Percentiles rank a stretch among this genome's conserved stretches.
Conservation (phyloP, 2,888 invertebrate genomes). For the Folsomia manolachei region DNA sequence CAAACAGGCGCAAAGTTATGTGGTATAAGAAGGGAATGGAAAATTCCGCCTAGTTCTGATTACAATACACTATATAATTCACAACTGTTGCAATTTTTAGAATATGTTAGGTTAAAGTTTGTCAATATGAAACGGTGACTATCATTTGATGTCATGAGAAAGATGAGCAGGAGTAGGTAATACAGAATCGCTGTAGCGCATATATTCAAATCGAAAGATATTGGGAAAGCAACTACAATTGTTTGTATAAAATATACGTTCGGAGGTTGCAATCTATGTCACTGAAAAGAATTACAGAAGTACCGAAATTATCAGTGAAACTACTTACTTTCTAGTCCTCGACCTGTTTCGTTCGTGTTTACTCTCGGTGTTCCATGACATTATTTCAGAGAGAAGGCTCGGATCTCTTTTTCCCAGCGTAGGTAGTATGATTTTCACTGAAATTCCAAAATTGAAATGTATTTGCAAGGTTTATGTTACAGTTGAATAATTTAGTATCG, state of each 20-base stretch:
- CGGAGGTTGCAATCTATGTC: too few species aligned
- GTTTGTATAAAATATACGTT: too few species aligned
- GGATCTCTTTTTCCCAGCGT: constrained; percentile 20
- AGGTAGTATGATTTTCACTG: neutral
- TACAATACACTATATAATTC: too few species aligned
- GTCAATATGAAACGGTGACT: constrained; percentile 20
- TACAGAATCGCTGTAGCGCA: too few species aligned
- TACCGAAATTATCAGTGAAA: constrained; percentile 7
- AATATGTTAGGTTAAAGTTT: neutral
- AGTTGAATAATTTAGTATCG: neutral
- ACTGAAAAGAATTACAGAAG: too few species aligned
- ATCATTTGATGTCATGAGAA: constrained; percentile 16
- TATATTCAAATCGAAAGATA: too few species aligned
- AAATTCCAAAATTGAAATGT: neutral
- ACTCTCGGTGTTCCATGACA: neutral
- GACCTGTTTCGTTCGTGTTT: neutral
- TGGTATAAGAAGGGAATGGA: too few species aligned
- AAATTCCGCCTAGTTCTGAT: too few species aligned
- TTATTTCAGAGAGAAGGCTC: constrained; percentile 1
- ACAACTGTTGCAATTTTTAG: neutral
- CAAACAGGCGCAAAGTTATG: too few species aligned
- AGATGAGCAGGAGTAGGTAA: too few species aligned
- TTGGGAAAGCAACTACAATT: too few species aligned
- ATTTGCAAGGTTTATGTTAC: neutral
- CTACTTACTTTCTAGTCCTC: constrained; percentile 24